Conservation (phyloP, 2,888 invertebrate species). For the Timandra comae region DNA sequence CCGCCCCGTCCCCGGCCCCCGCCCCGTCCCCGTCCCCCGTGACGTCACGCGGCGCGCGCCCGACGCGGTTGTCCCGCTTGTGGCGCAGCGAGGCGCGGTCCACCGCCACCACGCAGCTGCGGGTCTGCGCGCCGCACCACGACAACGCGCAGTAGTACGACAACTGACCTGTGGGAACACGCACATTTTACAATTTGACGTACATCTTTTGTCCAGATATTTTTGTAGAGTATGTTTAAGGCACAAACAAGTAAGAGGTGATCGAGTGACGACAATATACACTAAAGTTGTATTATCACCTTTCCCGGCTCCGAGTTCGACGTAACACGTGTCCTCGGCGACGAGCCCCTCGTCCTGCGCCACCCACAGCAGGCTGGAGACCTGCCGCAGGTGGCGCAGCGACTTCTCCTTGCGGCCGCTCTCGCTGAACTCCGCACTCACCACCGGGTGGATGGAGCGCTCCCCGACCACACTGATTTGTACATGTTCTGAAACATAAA, state of each 20-base stretch:
- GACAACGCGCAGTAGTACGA: conserved; percentile 85
- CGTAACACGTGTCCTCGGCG: conserved; percentile 80
- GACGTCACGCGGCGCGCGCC: conserved; percentile 6
- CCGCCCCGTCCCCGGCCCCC: not conserved
- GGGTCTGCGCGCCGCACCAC: conserved; percentile 48
- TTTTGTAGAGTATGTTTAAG: too few relatives aligned
- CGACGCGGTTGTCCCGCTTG: conserved; percentile 79
- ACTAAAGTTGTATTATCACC: conserved; percentile 74
- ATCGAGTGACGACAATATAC: too few relatives aligned
- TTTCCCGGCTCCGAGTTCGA: conserved; percentile 95
- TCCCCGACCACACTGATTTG: conserved; percentile 20
- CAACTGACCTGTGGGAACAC: conserved; percentile 79
- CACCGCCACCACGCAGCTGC: conserved; percentile 80
- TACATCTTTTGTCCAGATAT: too few relatives aligned
- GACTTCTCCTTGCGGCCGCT: conserved; percentile 78
- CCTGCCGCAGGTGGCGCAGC: conserved; percentile 86
- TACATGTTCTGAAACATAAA: too few relatives aligned
- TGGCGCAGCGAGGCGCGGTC: conserved; percentile 90
- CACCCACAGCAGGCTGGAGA: conserved; percentile 84
- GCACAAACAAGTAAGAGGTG: too few relatives aligned
- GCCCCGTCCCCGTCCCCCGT: not conserved
- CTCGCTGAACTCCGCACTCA: conserved; percentile 42
- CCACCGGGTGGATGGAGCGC: conserved; percentile 41
- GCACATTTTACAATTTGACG: too few relatives aligned
- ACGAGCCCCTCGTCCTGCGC: conserved; percentile 79